phyloP scores from a whole-genome alignment of 2,888 invertebrate species.

The Philopedon plagiatum region DNA sequence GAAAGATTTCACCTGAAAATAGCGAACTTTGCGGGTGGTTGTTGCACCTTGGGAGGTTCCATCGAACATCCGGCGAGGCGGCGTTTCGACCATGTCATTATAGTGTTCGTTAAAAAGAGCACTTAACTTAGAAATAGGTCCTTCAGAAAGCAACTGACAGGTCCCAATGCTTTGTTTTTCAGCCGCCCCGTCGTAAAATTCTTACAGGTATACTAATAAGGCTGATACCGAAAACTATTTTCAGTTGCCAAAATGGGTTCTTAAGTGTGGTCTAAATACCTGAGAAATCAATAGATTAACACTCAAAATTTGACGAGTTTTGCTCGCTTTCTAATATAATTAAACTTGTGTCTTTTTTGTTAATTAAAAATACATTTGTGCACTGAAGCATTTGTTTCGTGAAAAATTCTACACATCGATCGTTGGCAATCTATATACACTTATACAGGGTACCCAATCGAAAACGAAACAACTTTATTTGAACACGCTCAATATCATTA shows the following conservation, averaged over 20 bases:
- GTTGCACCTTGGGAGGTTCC: slow-evolving; percentile 37
- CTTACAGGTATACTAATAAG: slow-evolving; percentile 49
- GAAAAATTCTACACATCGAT: too few relatives aligned
- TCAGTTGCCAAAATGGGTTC: slow-evolving; percentile 33
- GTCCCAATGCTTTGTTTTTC: slow-evolving; percentile 48
- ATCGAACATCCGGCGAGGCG: slow-evolving; percentile 32
- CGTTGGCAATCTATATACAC: too few relatives aligned
- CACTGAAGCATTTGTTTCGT: too few relatives aligned
- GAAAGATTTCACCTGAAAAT: slow-evolving; percentile 22
- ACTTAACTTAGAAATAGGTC: slow-evolving; percentile 50
- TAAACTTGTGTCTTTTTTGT: too few relatives aligned
- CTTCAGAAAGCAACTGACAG: slow-evolving; percentile 46
- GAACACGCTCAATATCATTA: too few relatives aligned
- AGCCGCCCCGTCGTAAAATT: slow-evolving; percentile 47
- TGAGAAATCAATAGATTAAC: slow-evolving; percentile 38
- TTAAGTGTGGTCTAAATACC: slow-evolving; percentile 40
- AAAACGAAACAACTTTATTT: too few relatives aligned
- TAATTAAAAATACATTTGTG: too few relatives aligned
- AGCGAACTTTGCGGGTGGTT: slow-evolving; percentile 46
- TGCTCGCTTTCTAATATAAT: too few relatives aligned
- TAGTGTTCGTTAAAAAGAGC: slow-evolving; percentile 50
- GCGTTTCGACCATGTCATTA: slow-evolving; percentile 47
- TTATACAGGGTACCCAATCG: too few relatives aligned
- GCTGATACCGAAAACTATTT: slow-evolving; percentile 23
- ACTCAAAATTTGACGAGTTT: slow-evolving; percentile 1